Evolutionary conservation across 2,888 invertebrate genomes (phyloP).

Genomic region (Lordiphosa fenestrarum): DNA sequence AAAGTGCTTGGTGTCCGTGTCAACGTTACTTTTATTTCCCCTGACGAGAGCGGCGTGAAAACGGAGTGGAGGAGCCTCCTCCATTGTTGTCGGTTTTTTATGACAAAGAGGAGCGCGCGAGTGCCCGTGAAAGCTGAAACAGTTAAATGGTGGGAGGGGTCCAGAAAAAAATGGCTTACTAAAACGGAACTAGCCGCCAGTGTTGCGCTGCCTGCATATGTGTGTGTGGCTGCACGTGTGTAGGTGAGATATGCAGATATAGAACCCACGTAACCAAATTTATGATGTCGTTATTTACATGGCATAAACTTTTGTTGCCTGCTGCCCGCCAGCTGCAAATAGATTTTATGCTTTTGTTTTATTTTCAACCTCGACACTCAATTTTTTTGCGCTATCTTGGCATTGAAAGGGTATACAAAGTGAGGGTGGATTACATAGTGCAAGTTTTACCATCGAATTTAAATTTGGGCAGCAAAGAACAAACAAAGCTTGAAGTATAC

Average conservation of each 20-base stretch:
- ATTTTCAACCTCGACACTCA: constrained; percentile 37
- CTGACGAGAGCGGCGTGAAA: constrained; percentile 39
- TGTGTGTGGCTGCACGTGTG: constrained; percentile 6
- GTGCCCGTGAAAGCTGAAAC: constrained; percentile 55
- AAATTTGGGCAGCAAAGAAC: too few species aligned
- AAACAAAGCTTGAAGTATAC: too few species aligned
- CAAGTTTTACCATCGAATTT: too few species aligned
- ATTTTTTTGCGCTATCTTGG: constrained; percentile 12
- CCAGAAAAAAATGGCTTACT: constrained; percentile 42
- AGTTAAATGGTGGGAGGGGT: constrained; percentile 48
- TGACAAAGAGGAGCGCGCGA: constrained; percentile 42
- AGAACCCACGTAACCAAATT: constrained; percentile 58
- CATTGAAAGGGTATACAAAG: constrained; percentile 9
- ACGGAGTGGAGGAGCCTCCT: constrained; percentile 10
- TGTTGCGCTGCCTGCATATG: constrained; percentile 18
- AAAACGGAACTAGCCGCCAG: constrained; percentile 60
- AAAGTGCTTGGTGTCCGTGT: constrained; percentile 67
- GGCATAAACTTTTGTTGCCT: constrained; percentile 68
- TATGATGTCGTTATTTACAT: constrained; percentile 74
- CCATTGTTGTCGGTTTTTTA: constrained; percentile 63
- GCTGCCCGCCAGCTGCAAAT: constrained; percentile 56
- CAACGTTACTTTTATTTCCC: constrained; percentile 72
- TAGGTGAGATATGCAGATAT: constrained; percentile 51
- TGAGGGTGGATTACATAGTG: background rate
- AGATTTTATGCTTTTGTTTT: constrained; percentile 69